Conservation (phyloP, 1,140 invertebrate species). For the Polypedilum pembai region DNA sequence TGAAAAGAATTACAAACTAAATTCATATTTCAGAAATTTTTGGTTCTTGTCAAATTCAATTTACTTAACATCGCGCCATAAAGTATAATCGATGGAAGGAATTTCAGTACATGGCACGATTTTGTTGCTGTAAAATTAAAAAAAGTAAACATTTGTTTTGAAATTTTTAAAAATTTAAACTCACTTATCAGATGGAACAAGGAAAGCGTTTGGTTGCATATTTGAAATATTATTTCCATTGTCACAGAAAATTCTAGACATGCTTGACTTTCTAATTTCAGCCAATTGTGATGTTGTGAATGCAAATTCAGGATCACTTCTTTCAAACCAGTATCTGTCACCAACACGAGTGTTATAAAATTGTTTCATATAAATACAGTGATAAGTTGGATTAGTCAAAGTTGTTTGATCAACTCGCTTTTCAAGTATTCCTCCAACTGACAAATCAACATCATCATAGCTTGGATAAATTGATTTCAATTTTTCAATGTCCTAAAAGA, state of each 20-base stretch:
- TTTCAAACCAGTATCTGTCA: constrained; percentile 79
- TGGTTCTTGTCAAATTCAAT: background rate
- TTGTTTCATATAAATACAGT: constrained; percentile 82
- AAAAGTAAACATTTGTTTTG: constrained; percentile 15
- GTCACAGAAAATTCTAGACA: constrained; percentile 80
- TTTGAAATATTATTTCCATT: constrained; percentile 66
- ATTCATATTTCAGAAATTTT: too few relatives aligned
- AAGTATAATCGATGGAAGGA: constrained; percentile 55
- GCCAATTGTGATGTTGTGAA: constrained; percentile 75
- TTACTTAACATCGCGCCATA: constrained; percentile 50
- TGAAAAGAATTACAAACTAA: too few relatives aligned
- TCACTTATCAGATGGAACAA: constrained; percentile 49
- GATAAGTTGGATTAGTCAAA: constrained; percentile 81
- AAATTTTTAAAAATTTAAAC: constrained; percentile 34
- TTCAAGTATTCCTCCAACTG: constrained; percentile 80
- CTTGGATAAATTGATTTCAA: constrained; percentile 56
- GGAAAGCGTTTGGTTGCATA: constrained; percentile 65
- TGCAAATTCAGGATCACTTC: constrained; percentile 53
- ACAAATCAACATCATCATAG: constrained; percentile 81
- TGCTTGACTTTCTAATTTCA: constrained; percentile 73
- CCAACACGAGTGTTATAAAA: constrained; percentile 76
- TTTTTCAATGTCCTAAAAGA: constrained; percentile 54
- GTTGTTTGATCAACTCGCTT: constrained; percentile 59
- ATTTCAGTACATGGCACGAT: constrained; percentile 55
- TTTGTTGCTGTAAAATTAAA: constrained; percentile 52